Evolutionary conservation across 2,113 vertebrate genomes (phyloP), one percentile per base, ranked within the genome.

Genomic region (Ceratotherium simum): DNA sequence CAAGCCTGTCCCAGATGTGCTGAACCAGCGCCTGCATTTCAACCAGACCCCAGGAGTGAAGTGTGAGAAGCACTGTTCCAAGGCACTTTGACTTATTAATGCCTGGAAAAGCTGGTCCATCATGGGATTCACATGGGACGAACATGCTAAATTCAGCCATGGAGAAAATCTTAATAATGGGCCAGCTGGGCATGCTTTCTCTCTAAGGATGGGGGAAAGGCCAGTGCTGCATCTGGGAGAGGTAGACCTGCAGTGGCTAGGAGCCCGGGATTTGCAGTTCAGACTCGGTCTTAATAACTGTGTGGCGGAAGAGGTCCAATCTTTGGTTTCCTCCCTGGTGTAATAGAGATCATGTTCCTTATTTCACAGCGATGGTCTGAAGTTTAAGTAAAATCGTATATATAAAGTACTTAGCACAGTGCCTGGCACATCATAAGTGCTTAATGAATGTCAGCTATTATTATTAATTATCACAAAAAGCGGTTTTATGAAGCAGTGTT

Each of bases 1-100:
- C 8, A 31, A 31, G 27, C 3, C 8, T 33, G 51, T 13, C 23
- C 10, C 25, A 21, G 29, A n/a, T 0, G 1, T 23, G n/a, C 20
- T 42, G 1, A 8, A 8, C 31, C 75, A 6, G 36, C 36, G 48
- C 54, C 65, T 72, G 5, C 48, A 21, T 60, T 70, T 84, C 27
- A 58, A 60, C 25, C 70, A n/a, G 33, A 36, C 10, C 48, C 42
- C 3, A 0, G 8, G 23, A 42, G 9, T 31, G 20, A 54, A 4
- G 7, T 11, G 13, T 11, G 2, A 82, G 8, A 31, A 18, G 21
- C 62, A 12, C 16, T 29, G 9, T 85, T 69, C 31, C 6, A 25
- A 92, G 64, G n/a, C 6, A 46, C 25, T 27, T 76, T 79, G 14
- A 33, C 73, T 54, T 48, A 8, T 31, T 16, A 67, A 21, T 54